Evolutionary conservation across 2,113 vertebrate species (phyloP), one percentile per base, ranked within the genome.

Genomic region (Aegotheles bennettii): DNA sequence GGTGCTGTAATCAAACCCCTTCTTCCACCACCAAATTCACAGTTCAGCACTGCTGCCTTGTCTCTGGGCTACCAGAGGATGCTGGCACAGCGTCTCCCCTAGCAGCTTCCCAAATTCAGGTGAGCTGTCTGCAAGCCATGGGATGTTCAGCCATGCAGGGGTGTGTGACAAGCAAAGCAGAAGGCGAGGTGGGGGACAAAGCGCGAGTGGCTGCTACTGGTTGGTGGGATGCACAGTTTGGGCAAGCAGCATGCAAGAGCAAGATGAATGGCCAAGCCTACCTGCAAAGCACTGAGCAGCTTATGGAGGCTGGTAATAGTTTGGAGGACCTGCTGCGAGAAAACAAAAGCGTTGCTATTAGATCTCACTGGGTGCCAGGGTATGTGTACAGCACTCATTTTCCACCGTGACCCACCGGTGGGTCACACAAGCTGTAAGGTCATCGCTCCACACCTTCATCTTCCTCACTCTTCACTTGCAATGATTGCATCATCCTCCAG

Each of bases 281-380:
- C 99, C 99, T 99, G 99, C 95, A 99, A 97, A 51, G 98, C 96
- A 95, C 97, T 99, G 87, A 99, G 98, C 91, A 99, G 98, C 33
- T 98, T 98, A 26, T 99, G 98, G 70, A 99, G 98, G 74, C 98
- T 98, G 87, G 98, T 97, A 64, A 99, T 98, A 60, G 98, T 99
- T 93, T 98, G 97, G 68, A 99, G 98, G 61, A 99, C 98, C 96
- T 99, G 99, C 99, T 99, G 96, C 23, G 7, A 92, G 64, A 87
- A 70, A 94, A 95, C 35, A 95, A 63, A 96, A 74, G 80, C 18
- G 0, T 1, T 42, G 73, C 73, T 90, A 51, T 97, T 93, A 96
- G 84, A 71, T 36, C 25, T 60, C 81, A 56, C n/a, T 35, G 35
- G 11, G n/a, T 79, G 74, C 36, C 67, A 71, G 40, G n/a, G 40